Evolutionary conservation across 2,888 invertebrate species (phyloP).

Genomic region (Neocrepidodera transversa): DNA sequence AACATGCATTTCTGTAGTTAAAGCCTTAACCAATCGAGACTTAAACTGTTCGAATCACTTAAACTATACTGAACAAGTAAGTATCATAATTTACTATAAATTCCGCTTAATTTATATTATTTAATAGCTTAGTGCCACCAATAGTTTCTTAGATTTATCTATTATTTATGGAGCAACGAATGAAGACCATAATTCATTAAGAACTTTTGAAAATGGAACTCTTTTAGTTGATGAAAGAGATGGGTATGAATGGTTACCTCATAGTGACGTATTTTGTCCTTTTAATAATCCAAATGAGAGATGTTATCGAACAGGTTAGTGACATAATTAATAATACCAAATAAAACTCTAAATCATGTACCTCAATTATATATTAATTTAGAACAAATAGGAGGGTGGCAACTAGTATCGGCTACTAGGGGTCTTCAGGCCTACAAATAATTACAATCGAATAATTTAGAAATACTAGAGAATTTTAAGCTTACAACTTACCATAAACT

Average conservation of each 20-base stretch:
- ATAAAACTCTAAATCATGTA: too few relatives aligned
- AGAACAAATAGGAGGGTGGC: not conserved
- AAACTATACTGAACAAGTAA: slow-evolving; percentile 37
- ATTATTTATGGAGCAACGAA: slow-evolving; percentile 58
- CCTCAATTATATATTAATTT: too few relatives aligned
- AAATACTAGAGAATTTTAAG: too few relatives aligned
- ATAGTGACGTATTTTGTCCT: slow-evolving; percentile 39
- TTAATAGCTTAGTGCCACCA: too few relatives aligned
- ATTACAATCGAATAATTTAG: too few relatives aligned
- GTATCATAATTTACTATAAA: not conserved
- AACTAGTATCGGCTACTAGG: too few relatives aligned
- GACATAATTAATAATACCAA: not conserved
- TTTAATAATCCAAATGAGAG: slow-evolving; percentile 3
- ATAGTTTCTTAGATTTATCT: slow-evolving; percentile 58
- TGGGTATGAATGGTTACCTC: slow-evolving; percentile 52
- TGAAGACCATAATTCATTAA: slow-evolving; percentile 49
- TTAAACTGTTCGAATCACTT: slow-evolving; percentile 43
- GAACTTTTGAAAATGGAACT: slow-evolving; percentile 49
- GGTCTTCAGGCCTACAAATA: too few relatives aligned
- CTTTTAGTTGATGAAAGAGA: slow-evolving; percentile 47
- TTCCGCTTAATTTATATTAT: too few relatives aligned
- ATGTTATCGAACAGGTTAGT: slow-evolving; percentile 34
- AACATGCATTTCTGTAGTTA: slow-evolving; percentile 57
- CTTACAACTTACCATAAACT: too few relatives aligned
- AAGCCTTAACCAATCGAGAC: slow-evolving; percentile 51